phyloP scores from a whole-genome alignment of 2,797 vertebrate species.

The Brachyrhaphis roseni region DNA sequence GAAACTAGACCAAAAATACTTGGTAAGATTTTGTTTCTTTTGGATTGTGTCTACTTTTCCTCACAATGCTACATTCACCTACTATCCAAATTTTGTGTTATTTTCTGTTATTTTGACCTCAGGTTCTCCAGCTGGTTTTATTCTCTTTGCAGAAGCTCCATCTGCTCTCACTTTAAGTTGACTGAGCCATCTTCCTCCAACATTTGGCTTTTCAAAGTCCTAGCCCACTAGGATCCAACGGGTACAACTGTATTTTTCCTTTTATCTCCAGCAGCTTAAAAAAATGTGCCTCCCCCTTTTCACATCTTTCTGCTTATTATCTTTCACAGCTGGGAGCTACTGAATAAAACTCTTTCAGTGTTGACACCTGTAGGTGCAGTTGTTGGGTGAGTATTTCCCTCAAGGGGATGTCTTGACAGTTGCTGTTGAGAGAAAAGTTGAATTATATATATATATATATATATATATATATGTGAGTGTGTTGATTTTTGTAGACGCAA shows the following conservation, averaged over 20 bases:
- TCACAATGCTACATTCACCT: neutral
- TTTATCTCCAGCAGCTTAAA: neutral
- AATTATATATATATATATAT: conserved; percentile 47
- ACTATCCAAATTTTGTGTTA: neutral
- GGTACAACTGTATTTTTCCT: neutral
- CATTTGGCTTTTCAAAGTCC: neutral
- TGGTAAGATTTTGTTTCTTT: too few relatives aligned
- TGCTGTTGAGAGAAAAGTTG: conserved; percentile 39
- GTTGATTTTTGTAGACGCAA: conserved; percentile 16
- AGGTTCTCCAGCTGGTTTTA: neutral
- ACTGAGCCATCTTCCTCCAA: neutral
- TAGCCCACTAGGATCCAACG: neutral
- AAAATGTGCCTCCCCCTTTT: neutral
- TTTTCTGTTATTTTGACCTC: neutral
- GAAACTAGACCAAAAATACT: too few relatives aligned
- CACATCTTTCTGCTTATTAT: conserved; percentile 25
- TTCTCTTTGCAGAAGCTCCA: neutral
- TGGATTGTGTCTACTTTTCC: neutral
- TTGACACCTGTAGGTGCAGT: neutral
- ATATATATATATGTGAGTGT: conserved; percentile 11
- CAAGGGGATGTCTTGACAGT: conserved; percentile 51
- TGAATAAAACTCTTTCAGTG: conserved; percentile 20
- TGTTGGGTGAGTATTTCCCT: conserved; percentile 39
- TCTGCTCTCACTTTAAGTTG: neutral
- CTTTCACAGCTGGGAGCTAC: conserved; percentile 36